A percentile compares a stretch with the other conserved stretches of the same genome.
Evolutionary conservation across 2,113 vertebrate species (phyloP).

Genomic region (Diphyllodes magnificus): DNA sequence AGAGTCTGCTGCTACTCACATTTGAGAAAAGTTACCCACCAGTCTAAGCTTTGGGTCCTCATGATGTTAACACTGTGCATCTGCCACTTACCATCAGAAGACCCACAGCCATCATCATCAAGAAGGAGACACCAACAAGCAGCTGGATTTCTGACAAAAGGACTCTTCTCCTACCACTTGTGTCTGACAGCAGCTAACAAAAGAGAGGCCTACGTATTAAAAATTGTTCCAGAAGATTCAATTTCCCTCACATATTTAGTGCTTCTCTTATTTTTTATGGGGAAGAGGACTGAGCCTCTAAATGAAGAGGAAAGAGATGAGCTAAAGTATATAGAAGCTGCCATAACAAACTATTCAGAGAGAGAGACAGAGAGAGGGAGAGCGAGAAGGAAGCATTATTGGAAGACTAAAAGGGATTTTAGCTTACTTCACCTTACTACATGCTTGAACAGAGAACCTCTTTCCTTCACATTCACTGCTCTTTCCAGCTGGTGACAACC

Average conservation of each 20-base stretch:
- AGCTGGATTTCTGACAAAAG: background rate
- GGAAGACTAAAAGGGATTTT: background rate
- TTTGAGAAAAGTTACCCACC: background rate
- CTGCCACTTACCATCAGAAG: background rate
- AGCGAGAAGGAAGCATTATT: background rate
- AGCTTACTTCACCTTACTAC: background rate
- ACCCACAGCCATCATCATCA: background rate
- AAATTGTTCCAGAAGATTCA: background rate
- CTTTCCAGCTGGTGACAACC: background rate
- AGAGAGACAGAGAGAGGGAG: background rate
- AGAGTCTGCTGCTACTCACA: background rate
- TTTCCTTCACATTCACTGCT: background rate
- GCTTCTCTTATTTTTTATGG: background rate
- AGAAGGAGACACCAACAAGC: background rate
- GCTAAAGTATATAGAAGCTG: background rate
- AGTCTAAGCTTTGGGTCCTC: background rate
- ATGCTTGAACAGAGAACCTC: background rate
- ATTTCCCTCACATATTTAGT: background rate
- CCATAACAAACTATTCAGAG: background rate
- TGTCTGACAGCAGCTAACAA: background rate
- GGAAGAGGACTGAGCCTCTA: background rate
- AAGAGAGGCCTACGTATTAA: background rate
- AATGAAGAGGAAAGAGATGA: background rate
- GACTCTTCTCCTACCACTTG: background rate
- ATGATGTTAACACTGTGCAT: background rate